Evolutionary conservation across 2,888 invertebrate species (phyloP).

Genomic region (Drosophila limbata): DNA sequence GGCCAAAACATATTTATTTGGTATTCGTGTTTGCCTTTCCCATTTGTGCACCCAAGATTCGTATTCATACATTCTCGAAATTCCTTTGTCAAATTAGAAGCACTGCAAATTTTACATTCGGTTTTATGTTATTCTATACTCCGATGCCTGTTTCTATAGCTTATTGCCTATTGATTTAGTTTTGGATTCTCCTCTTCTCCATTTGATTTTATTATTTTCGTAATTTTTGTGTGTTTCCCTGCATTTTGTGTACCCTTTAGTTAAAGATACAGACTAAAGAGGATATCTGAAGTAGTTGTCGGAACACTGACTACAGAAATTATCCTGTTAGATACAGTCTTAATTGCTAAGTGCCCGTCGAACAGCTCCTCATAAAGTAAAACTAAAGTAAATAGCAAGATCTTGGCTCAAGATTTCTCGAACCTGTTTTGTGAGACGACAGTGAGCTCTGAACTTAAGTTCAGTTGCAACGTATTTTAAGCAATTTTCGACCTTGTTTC

Average conservation of each 20-base stretch:
- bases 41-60: constrained; percentile 12
- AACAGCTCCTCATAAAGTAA: too few species aligned
- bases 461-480: too few species aligned
- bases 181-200: constrained; percentile 25
- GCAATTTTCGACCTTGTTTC: too few species aligned
- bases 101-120: constrained; percentile 44
- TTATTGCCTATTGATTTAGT: constrained; percentile 27
- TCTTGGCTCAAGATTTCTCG: too few species aligned
- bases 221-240: constrained; percentile 8
- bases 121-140: constrained; percentile 40
- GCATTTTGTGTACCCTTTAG: constrained; percentile 8
- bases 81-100: constrained; percentile 47
- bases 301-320: too few species aligned
- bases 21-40: constrained; percentile 49
- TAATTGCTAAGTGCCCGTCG: too few species aligned
- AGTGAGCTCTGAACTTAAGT: too few species aligned
- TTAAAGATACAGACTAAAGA: neutral
- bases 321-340: too few species aligned
- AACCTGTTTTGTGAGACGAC: too few species aligned
- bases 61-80: constrained; percentile 8
- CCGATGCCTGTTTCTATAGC: constrained; percentile 8
- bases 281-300: neutral
- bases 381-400: too few species aligned
- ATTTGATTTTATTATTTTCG: constrained; percentile 32
- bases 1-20: constrained; percentile 79